These are phyloP conservation scores for Pinna nobilis DNA, from an alignment of 1,140 invertebrate genomes.

Conservation along the genomic window DNA sequence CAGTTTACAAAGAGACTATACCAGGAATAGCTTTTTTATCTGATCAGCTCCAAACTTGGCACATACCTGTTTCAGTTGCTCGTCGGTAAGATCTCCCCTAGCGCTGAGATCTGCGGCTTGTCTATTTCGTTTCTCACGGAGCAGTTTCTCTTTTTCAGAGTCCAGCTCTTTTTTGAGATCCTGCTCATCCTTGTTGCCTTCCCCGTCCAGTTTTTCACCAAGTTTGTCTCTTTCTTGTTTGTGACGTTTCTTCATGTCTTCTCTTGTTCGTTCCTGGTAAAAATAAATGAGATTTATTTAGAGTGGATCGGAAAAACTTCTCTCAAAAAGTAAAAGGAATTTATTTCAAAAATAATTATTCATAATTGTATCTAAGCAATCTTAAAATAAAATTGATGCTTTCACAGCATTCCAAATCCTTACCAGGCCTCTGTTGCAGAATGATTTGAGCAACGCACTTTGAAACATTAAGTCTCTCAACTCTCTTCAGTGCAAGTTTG, in stretches of 20 bases:
- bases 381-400: no score
- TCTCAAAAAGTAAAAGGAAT: no score
- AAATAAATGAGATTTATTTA: background rate
- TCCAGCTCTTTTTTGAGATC: conserved; percentile 51
- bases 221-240: conserved; percentile 59
- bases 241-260: conserved; percentile 63
- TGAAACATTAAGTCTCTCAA: no score
- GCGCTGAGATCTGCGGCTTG: conserved; percentile 67
- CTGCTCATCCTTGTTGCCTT: conserved; percentile 55
- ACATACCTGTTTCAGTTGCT: conserved; percentile 63
- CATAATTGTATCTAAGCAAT: no score
- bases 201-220: conserved; percentile 53
- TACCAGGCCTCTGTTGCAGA: no score
- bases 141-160: conserved; percentile 56
- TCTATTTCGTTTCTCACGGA: conserved; percentile 66
- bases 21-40: no score
- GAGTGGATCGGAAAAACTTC: background rate
- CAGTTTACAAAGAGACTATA: no score
- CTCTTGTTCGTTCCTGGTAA: conserved; percentile 60
- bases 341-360: no score
- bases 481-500: no score
- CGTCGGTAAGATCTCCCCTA: conserved; percentile 63
- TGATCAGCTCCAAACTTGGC: no score
- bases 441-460: no score
- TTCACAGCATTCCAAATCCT: no score